phyloP scores from a whole-genome alignment of 2,797 vertebrate genomes.

The Ibycter americanus region DNA sequence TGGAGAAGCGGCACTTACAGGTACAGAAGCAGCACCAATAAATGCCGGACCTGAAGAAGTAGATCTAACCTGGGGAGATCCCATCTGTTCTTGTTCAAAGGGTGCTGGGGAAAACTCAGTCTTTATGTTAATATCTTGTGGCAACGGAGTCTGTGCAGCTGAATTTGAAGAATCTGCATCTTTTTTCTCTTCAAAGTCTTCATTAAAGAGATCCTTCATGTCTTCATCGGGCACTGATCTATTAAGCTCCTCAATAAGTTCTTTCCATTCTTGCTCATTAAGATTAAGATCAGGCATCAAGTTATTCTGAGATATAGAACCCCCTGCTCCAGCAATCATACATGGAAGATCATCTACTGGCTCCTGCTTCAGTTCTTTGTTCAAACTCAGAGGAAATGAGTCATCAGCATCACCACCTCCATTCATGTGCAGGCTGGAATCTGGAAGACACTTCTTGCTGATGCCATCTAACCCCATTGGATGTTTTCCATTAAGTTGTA shows the following conservation, averaged over 20 bases:
- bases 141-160: conserved; percentile 80
- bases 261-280: conserved; percentile 97
- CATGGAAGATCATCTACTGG: conserved; percentile 91
- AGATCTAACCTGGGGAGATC: conserved; percentile 86
- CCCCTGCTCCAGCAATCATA: conserved; percentile 85
- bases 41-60: conserved; percentile 84
- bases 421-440: conserved; percentile 72
- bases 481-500: conserved; percentile 83
- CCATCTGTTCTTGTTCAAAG: conserved; percentile 89
- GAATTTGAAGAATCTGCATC: conserved; percentile 83
- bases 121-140: conserved; percentile 88
- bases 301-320: conserved; percentile 86
- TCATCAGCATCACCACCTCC: conserved; percentile 75
- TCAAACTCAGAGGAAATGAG: conserved; percentile 81
- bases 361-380: conserved; percentile 95
- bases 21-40: conserved; percentile 82
- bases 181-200: conserved; percentile 94
- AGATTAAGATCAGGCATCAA: conserved; percentile 96
- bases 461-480: conserved; percentile 71
- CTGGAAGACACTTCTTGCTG: conserved; percentile 76
- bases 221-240: conserved; percentile 93
- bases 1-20: conserved; percentile 81
- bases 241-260: conserved; percentile 97
- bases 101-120: conserved; percentile 89
- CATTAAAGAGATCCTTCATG: conserved; percentile 96